Conservation (phyloP, 1,140 invertebrate species). For the Ctenoplectra terminalis region DNA sequence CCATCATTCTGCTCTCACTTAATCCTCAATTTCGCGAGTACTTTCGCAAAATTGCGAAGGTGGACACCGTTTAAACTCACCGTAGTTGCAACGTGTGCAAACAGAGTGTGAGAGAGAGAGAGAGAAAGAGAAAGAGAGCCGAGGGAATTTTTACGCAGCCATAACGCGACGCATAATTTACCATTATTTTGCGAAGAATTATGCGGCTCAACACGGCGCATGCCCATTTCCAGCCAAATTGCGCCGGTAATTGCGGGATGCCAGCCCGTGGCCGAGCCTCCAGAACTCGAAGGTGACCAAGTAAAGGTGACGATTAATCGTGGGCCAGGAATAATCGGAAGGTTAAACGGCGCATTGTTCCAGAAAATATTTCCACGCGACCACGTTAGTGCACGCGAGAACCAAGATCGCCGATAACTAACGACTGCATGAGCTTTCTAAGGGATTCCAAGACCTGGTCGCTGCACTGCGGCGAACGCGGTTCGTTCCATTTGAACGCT, state of each 20-base stretch:
- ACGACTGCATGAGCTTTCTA: slow-evolving; percentile 55
- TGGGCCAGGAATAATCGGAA: slow-evolving; percentile 50
- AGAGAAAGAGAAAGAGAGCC: no score
- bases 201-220: neutral
- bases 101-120: no score
- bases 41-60: neutral
- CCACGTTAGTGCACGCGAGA: slow-evolving; percentile 8
- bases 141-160: neutral
- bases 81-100: neutral
- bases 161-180: slow-evolving; percentile 16
- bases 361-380: slow-evolving; percentile 33
- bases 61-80: neutral
- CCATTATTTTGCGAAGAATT: slow-evolving; percentile 21
- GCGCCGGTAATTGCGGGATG: slow-evolving; percentile 2
- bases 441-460: slow-evolving; percentile 31
- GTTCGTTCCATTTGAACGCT: neutral
- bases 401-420: slow-evolving; percentile 48
- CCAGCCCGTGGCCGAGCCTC: no score
- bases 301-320: slow-evolving; percentile 50
- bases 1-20: no score
- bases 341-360: slow-evolving; percentile 29
- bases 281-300: neutral
- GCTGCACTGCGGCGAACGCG: slow-evolving; percentile 54
- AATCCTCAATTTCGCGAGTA: neutral
- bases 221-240: slow-evolving; percentile 3